These are phyloP conservation scores for Loripinus fragilis DNA, from an alignment of 2,888 invertebrate species.

Conservation along the genomic window DNA sequence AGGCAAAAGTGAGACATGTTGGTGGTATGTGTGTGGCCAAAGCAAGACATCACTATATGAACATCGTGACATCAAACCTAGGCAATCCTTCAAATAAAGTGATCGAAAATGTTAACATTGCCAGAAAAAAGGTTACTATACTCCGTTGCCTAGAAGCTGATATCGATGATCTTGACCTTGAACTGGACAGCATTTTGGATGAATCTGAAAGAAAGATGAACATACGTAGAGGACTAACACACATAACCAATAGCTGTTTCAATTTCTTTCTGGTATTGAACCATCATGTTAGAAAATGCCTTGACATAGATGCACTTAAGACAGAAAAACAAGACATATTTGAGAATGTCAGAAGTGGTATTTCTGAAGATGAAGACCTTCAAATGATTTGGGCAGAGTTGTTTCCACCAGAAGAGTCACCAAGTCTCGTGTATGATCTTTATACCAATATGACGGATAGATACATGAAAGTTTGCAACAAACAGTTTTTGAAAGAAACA, in stretches of 20 bases:
- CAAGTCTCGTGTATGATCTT: slow-evolving; percentile 2
- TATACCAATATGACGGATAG: slow-evolving; percentile 24
- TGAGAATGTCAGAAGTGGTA: slow-evolving; percentile 12
- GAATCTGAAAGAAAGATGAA: slow-evolving; percentile 37
- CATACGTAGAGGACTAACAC: slow-evolving; percentile 34
- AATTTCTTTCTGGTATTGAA: slow-evolving; percentile 25
- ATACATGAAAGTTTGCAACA: slow-evolving; percentile 41
- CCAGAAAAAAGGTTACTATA: neutral
- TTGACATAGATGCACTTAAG: slow-evolving; percentile 18
- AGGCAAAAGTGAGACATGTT: slow-evolving; percentile 39
- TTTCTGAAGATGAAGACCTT: slow-evolving; percentile 32
- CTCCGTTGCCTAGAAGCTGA: neutral
- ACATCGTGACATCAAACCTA: slow-evolving; percentile 7
- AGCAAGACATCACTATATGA: slow-evolving; percentile 16
- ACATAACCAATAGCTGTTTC: slow-evolving; percentile 30
- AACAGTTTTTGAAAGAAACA: slow-evolving; percentile 40
- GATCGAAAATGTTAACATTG: neutral
- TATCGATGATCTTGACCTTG: neutral
- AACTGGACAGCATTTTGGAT: slow-evolving; percentile 29
- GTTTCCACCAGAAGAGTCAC: slow-evolving; percentile 5
- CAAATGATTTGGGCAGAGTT: neutral
- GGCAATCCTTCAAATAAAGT: slow-evolving; percentile 17
- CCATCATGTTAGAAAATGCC: neutral
- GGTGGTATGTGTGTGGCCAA: slow-evolving; percentile 45
- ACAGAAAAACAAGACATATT: slow-evolving; percentile 27